Evolutionary conservation across 2,797 vertebrate species (phyloP).

Genomic region (Clamator glandarius): DNA sequence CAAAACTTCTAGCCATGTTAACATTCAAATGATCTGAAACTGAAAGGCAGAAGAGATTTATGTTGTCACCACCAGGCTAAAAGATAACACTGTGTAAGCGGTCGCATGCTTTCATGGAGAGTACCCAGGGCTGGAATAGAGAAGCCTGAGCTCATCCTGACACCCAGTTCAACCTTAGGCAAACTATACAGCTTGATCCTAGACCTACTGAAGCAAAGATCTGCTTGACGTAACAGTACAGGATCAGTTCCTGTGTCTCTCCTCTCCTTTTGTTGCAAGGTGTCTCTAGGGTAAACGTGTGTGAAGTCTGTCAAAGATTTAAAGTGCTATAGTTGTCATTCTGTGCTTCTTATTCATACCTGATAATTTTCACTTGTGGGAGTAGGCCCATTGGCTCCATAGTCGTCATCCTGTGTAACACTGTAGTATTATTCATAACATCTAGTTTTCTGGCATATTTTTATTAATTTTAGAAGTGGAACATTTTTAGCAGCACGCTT

Average conservation of each 20-base stretch:
- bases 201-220: neutral
- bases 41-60: neutral
- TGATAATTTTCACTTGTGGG: slow-evolving; percentile 39
- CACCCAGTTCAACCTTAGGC: slow-evolving; percentile 1
- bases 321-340: slow-evolving; percentile 23
- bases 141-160: slow-evolving; percentile 34
- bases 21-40: neutral
- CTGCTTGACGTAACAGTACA: neutral
- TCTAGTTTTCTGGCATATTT: slow-evolving; percentile 39
- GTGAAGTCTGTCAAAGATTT: slow-evolving; percentile 13
- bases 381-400: neutral
- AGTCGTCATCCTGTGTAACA: slow-evolving; percentile 43
- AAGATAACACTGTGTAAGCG: neutral
- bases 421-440: slow-evolving; percentile 49
- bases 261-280: neutral
- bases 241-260: neutral
- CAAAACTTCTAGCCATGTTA: neutral
- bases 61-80: neutral
- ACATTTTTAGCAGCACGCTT: slow-evolving; percentile 40
- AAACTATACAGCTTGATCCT: slow-evolving; percentile 12
- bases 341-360: slow-evolving; percentile 33
- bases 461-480: slow-evolving; percentile 41
- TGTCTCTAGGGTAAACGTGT: neutral
- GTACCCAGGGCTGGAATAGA: neutral
- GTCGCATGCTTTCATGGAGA: neutral